Conservation (phyloP, 1,140 invertebrate species). For the Sitobion miscanthi region DNA sequence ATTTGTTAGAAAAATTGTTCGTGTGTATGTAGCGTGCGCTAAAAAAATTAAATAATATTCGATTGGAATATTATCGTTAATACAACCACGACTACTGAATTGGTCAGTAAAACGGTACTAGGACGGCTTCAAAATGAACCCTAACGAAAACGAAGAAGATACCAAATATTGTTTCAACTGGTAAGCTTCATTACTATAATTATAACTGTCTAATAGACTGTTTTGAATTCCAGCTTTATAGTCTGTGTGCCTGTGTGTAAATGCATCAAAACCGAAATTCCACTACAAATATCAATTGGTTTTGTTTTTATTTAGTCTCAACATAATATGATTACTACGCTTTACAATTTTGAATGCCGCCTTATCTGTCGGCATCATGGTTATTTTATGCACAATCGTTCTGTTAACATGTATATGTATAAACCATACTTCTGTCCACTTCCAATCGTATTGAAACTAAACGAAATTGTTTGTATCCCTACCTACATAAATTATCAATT, state of each 20-base stretch:
- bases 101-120: not conserved
- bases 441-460: not conserved
- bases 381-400: not conserved
- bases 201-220: not conserved
- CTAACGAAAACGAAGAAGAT: not conserved
- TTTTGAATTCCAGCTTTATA: not conserved
- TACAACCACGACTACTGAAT: not conserved
- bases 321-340: not conserved
- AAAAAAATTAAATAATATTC: not conserved
- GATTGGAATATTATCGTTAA: not conserved
- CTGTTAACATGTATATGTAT: not conserved
- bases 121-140: not conserved
- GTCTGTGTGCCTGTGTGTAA: not conserved
- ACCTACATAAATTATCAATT: not conserved
- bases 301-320: not conserved
- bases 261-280: not conserved
- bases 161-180: conserved; percentile 46
- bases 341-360: not conserved
- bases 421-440: not conserved
- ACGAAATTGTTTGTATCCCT: not conserved
- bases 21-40: too few relatives aligned
- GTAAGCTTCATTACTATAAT: not conserved
- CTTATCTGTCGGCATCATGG: not conserved
- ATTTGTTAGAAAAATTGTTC: not conserved
- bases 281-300: not conserved